phyloP scores from a whole-genome alignment of 2,797 vertebrate species.

The Chloroceryle amazona region DNA sequence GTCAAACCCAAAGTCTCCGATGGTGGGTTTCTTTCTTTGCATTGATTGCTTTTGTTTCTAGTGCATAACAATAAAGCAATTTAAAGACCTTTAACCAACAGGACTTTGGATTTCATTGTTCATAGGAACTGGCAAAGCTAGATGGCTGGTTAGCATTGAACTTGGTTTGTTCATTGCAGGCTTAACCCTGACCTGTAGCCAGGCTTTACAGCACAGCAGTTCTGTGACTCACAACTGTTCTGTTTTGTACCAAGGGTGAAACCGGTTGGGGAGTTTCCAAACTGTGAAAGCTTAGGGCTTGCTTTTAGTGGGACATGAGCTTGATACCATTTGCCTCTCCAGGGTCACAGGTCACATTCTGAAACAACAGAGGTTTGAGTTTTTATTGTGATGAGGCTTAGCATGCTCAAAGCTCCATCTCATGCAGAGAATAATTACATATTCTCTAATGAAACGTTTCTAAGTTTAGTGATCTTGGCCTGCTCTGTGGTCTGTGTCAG shows the following conservation, averaged over 20 bases:
- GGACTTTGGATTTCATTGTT: slow-evolving; percentile 55
- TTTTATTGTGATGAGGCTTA: slow-evolving; percentile 57
- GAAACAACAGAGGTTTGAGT: slow-evolving; percentile 34
- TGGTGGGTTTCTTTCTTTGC: neutral
- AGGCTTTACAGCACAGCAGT: neutral
- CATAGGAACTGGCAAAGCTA: neutral
- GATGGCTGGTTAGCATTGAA: slow-evolving; percentile 20
- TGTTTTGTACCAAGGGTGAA: neutral
- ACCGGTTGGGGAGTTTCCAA: slow-evolving; percentile 29
- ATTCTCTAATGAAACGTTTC: neutral
- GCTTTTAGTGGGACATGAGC: neutral
- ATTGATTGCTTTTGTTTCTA: neutral
- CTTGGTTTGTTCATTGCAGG: neutral
- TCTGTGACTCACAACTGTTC: slow-evolving; percentile 16
- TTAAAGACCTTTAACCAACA: neutral
- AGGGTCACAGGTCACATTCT: slow-evolving; percentile 38
- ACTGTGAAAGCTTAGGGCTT: neutral
- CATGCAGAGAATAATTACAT: neutral
- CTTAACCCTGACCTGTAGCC: neutral
- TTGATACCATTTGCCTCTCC: slow-evolving; percentile 8
- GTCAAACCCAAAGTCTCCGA: neutral
- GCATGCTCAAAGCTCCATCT: neutral
- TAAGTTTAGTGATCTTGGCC: neutral
- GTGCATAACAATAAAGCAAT: neutral
- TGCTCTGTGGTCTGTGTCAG: neutral